Percentiles rank a stretch among this genome's conserved stretches.
Evolutionary conservation across 2,797 vertebrate species (phyloP).

Genomic region (Eupleurogrammus muticus): DNA sequence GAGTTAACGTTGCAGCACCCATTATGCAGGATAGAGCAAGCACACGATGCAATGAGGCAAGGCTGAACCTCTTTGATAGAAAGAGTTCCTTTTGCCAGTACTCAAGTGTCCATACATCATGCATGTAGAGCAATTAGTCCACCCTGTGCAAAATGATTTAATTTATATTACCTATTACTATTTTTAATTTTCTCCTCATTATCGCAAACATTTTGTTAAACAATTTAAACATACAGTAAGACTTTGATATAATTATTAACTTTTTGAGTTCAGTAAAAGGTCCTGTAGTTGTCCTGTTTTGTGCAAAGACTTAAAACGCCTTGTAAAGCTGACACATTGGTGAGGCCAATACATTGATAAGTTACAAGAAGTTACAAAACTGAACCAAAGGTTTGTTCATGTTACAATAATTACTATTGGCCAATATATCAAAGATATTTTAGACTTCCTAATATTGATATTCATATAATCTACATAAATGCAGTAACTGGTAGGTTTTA

Average conservation of each 20-base stretch:
- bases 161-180: background rate
- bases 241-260: background rate
- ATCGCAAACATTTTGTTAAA: too few relatives aligned
- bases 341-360: too few relatives aligned
- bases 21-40: slow-evolving; percentile 25
- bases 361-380: background rate
- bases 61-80: slow-evolving; percentile 4
- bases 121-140: slow-evolving; percentile 20
- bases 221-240: background rate
- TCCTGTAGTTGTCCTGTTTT: background rate
- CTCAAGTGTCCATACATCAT: slow-evolving; percentile 15
- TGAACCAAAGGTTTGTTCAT: too few relatives aligned
- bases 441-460: too few relatives aligned
- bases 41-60: slow-evolving; percentile 33
- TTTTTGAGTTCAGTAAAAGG: slow-evolving; percentile 8
- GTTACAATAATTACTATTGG: too few relatives aligned
- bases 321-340: background rate
- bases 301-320: background rate
- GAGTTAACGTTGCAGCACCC: background rate
- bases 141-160: slow-evolving; percentile 1
- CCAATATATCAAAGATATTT: too few relatives aligned
- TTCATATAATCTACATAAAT: too few relatives aligned
- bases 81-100: slow-evolving; percentile 1
- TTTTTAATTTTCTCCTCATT: too few relatives aligned
- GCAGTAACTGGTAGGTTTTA: too few relatives aligned